Evolutionary conservation across 1,140 invertebrate species (phyloP).

Genomic region (Brachionus calyciflorus): DNA sequence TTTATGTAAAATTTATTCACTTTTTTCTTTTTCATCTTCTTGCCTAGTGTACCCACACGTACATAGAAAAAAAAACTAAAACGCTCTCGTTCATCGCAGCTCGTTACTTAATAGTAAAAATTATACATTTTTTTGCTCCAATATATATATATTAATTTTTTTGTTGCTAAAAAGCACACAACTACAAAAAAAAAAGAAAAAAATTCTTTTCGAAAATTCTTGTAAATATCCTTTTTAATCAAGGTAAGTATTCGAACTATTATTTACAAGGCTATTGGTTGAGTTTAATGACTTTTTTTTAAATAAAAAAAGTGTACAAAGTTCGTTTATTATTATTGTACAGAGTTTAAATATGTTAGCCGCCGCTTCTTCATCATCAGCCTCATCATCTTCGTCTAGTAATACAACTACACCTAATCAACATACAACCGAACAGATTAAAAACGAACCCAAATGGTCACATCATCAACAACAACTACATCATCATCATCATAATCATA

Average conservation of each 20-base stretch:
- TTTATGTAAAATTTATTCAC: too few relatives aligned
- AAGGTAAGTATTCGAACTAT: background rate
- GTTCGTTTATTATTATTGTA: slow-evolving; percentile 34
- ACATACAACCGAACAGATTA: background rate
- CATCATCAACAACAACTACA: too few relatives aligned
- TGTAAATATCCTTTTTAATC: slow-evolving; percentile 43
- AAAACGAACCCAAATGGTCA: background rate
- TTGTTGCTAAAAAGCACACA: background rate
- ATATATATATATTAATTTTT: too few relatives aligned
- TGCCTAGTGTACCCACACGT: too few relatives aligned
- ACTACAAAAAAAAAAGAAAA: background rate
- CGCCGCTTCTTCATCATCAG: slow-evolving; percentile 9
- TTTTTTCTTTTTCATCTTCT: too few relatives aligned
- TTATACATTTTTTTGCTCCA: background rate
- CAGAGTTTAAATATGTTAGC: slow-evolving; percentile 36
- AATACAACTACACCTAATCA: background rate
- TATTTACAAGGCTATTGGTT: background rate
- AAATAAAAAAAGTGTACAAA: slow-evolving; percentile 6
- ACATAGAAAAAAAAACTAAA: too few relatives aligned
- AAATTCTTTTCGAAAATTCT: slow-evolving; percentile 25
- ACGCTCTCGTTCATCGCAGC: too few relatives aligned
- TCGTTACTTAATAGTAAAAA: background rate
- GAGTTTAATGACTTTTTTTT: background rate
- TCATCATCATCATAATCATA: too few relatives aligned
- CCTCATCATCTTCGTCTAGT: background rate